Conservation (phyloP, 2,113 vertebrate genomes). For the Sinocyclocheilus rhinocerous region DNA sequence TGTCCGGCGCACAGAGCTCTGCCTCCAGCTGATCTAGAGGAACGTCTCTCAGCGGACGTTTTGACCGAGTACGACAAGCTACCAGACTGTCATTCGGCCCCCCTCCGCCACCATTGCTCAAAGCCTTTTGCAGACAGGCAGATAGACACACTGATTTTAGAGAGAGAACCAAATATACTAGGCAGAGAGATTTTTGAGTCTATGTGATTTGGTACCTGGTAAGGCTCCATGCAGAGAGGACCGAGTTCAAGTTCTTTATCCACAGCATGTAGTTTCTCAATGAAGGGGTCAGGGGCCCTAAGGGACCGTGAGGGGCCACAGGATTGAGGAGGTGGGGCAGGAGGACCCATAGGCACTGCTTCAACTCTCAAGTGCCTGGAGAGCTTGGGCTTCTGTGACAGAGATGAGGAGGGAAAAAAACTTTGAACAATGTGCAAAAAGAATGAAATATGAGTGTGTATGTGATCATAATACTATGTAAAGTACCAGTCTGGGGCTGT, state of each 20-base stretch:
- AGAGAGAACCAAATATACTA: background rate
- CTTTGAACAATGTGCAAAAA: background rate
- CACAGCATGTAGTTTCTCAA: conserved; percentile 88
- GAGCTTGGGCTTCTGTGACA: conserved; percentile 41
- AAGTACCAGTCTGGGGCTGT: conserved; percentile 47
- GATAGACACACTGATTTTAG: background rate
- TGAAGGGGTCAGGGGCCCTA: conserved; percentile 79
- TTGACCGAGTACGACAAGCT: conserved; percentile 89
- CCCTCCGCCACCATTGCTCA: conserved; percentile 54
- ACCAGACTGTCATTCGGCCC: conserved; percentile 79
- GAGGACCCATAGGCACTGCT: conserved; percentile 85
- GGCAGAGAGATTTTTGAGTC: background rate
- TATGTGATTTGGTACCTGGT: conserved; percentile 76
- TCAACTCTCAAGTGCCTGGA: conserved; percentile 80
- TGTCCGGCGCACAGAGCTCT: conserved; percentile 88
- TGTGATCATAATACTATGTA: background rate
- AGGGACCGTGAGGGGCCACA: conserved; percentile 59
- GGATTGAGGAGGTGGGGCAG: conserved; percentile 71
- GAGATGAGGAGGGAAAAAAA: conserved; percentile 54
- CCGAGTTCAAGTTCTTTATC: conserved; percentile 86
- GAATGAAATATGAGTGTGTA: background rate
- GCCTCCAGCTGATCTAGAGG: conserved; percentile 91
- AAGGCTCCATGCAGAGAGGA: conserved; percentile 79
- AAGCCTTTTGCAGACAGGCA: conserved; percentile 48
- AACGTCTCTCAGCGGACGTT: conserved; percentile 84